Percentiles rank a stretch among this genome's conserved stretches.
phyloP scores from a whole-genome alignment of 2,888 invertebrate genomes.

The Drosophila peninsularis region DNA sequence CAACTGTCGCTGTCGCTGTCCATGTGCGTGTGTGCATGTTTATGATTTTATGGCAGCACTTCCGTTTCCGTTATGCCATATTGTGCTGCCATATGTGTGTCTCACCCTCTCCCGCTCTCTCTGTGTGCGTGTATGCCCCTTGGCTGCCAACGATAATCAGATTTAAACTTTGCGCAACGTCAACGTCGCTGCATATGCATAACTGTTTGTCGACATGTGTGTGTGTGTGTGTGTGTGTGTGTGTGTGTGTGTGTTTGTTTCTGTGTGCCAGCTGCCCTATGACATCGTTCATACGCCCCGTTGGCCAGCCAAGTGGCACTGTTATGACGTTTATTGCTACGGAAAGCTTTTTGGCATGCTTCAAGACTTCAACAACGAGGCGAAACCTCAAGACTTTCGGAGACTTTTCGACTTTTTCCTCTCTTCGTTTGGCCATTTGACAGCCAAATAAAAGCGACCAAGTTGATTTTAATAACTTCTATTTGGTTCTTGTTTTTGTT shows the following conservation, averaged over 20 bases:
- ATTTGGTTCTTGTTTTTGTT: conserved; percentile 21
- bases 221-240: conserved; percentile 19
- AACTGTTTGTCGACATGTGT: not conserved
- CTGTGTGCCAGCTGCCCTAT: conserved; percentile 63
- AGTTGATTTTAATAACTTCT: conserved; percentile 53
- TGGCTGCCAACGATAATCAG: conserved; percentile 70
- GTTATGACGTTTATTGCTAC: conserved; percentile 78
- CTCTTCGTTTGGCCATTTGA: conserved; percentile 55
- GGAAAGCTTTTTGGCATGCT: conserved; percentile 76
- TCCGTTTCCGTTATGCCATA: conserved; percentile 76
- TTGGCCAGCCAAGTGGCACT: conserved; percentile 74
- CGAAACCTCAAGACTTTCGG: conserved; percentile 45
- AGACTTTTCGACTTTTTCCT: conserved; percentile 8
- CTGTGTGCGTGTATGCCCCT: conserved; percentile 14
- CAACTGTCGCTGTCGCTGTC: conserved; percentile 48
- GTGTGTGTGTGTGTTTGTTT: conserved; percentile 8
- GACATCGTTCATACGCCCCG: conserved; percentile 78
- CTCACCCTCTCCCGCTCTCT: conserved; percentile 3
- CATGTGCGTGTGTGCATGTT: conserved; percentile 73
- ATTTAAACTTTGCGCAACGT: conserved; percentile 81
- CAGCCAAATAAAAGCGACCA: conserved; percentile 56
- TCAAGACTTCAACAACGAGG: conserved; percentile 49
- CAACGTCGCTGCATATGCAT: conserved; percentile 67
- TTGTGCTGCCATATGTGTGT: conserved; percentile 40
- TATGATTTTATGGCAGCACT: conserved; percentile 82